Percentiles rank a stretch among this genome's conserved stretches.
phyloP scores from a whole-genome alignment of 1,140 invertebrate species.

The Conus ventricosus region DNA sequence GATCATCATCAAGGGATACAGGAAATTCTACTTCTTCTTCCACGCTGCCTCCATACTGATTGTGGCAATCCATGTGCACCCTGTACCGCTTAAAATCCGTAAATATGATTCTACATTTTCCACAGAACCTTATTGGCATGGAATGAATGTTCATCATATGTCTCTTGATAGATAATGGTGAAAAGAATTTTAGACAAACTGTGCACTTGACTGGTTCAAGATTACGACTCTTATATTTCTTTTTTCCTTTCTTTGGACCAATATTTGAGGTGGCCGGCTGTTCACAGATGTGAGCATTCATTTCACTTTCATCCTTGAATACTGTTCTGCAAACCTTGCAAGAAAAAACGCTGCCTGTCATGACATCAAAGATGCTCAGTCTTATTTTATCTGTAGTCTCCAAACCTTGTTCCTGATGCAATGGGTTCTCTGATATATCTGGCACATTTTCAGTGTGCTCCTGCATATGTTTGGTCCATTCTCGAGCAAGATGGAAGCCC shows the following conservation, averaged over 20 bases:
- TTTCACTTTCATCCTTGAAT: background rate
- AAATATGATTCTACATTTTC: background rate
- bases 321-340: background rate
- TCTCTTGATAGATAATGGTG: background rate
- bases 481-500: constrained; percentile 26
- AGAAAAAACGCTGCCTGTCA: background rate
- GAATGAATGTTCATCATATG: constrained; percentile 17
- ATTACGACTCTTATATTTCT: background rate
- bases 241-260: background rate
- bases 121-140: background rate
- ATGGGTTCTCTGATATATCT: background rate
- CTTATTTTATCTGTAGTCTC: background rate
- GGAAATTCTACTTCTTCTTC: background rate
- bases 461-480: constrained; percentile 37
- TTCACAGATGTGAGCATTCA: background rate
- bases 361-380: background rate
- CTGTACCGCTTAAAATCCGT: background rate
- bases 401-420: background rate
- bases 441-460: background rate
- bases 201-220: constrained; percentile 5
- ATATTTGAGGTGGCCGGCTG: background rate
- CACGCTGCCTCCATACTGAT: background rate
- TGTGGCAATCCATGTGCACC: background rate
- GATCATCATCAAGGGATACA: background rate
- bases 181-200: constrained; percentile 14